These are phyloP conservation scores for Agapornis roseicollis DNA, from an alignment of 2,113 vertebrate genomes.

Conservation along the genomic window DNA sequence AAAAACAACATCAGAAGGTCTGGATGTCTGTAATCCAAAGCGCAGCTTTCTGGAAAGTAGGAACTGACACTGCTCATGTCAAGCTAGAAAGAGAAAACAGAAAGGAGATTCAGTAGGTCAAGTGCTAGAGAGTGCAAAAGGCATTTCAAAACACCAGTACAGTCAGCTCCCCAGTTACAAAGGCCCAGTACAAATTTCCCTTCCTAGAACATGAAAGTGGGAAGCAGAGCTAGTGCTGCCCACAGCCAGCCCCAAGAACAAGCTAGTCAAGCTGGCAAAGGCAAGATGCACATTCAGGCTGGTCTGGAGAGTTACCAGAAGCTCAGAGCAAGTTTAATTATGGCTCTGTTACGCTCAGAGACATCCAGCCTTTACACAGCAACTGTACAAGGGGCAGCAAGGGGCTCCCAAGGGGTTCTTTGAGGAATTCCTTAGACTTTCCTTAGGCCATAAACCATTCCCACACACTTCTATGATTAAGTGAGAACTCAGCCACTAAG, in stretches of 20 bases:
- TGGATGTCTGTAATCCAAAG: not conserved
- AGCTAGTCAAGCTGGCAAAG: not conserved
- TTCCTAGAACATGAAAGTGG: not conserved
- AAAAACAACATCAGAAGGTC: not conserved
- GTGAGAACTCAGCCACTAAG: not conserved
- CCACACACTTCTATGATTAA: not conserved
- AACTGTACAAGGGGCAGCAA: not conserved
- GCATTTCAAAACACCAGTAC: not conserved
- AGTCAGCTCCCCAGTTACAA: not conserved
- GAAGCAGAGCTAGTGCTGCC: not conserved
- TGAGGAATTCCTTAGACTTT: not conserved
- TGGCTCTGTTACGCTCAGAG: not conserved
- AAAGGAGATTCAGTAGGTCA: not conserved
- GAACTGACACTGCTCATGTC: constrained; percentile 18
- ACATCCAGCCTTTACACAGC: not conserved
- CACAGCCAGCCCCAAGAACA: not conserved
- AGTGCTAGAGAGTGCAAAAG: not conserved
- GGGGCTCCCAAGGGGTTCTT: not conserved
- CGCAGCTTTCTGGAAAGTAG: not conserved
- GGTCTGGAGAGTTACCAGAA: not conserved
- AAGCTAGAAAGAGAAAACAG: constrained; percentile 45
- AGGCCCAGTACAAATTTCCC: not conserved
- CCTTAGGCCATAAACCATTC: not conserved
- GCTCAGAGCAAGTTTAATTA: not conserved
- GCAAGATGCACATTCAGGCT: not conserved